A percentile compares a stretch with the other conserved stretches of the same genome.
Conservation (phyloP, 2,888 invertebrate species). For the Seira sanloemensis region DNA sequence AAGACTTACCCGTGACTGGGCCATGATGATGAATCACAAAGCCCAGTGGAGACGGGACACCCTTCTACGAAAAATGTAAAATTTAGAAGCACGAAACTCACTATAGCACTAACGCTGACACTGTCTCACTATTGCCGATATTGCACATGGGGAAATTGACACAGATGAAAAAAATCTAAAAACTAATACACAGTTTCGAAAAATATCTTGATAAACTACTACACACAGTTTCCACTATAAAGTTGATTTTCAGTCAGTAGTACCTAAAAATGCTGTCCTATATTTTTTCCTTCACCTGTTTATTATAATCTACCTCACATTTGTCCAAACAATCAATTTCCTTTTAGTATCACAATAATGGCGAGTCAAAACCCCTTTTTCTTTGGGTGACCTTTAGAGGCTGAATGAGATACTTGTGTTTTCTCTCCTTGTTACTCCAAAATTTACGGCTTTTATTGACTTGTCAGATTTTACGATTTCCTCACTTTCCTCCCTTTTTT, state of each 20-base stretch:
- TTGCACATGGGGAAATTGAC: slow-evolving; percentile 21
- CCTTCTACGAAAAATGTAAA: neutral
- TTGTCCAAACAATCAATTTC: neutral
- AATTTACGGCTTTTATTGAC: slow-evolving; percentile 61
- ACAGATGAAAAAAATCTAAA: neutral
- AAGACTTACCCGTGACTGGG: slow-evolving; percentile 92
- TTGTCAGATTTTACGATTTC: slow-evolving; percentile 60
- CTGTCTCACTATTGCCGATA: slow-evolving; percentile 16
- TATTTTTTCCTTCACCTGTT: neutral
- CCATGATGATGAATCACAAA: slow-evolving; percentile 81
- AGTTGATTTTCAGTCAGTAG: neutral
- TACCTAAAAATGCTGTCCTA: neutral
- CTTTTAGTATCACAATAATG: no score
- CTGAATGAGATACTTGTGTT: slow-evolving; percentile 22
- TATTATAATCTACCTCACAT: neutral
- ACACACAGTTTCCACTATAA: neutral
- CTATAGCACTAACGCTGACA: slow-evolving; percentile 45
- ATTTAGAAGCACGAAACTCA: slow-evolving; percentile 33
- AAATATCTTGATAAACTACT: neutral
- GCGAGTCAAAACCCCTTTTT: slow-evolving; percentile 41
- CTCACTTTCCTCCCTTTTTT: slow-evolving; percentile 46
- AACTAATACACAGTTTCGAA: no score
- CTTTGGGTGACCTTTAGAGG: slow-evolving; percentile 37
- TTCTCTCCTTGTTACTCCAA: slow-evolving; percentile 52
- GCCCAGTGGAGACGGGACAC: slow-evolving; percentile 45